Evolutionary conservation across 2,797 vertebrate species (phyloP).

Genomic region (Macroramphosus scolopax): DNA sequence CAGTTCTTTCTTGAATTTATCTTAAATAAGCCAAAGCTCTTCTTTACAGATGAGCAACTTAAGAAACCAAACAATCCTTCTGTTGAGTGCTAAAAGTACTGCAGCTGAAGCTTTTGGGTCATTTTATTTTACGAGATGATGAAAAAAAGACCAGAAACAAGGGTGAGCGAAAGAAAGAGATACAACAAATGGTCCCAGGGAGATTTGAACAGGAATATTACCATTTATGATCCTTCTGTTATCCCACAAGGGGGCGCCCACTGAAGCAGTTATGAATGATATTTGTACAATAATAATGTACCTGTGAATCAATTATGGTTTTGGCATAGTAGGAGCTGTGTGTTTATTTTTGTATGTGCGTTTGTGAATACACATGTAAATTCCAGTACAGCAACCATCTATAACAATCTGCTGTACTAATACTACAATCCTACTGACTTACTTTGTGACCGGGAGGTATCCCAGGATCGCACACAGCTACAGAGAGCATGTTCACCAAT

Average conservation of each 20-base stretch:
- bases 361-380: background rate
- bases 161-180: background rate
- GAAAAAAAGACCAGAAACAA: background rate
- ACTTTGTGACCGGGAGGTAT: slow-evolving; percentile 89
- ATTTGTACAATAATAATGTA: slow-evolving; percentile 1
- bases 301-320: background rate
- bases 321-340: background rate
- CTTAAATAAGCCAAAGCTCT: too few species aligned
- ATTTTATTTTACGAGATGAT: too few species aligned
- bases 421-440: slow-evolving; percentile 17
- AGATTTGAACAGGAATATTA: background rate
- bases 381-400: too few species aligned
- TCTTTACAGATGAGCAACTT: too few species aligned
- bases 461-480: slow-evolving; percentile 90
- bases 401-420: too few species aligned
- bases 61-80: too few species aligned
- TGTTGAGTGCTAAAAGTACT: too few species aligned
- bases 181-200: background rate
- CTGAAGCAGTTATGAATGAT: too few species aligned
- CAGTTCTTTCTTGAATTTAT: too few species aligned
- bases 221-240: background rate
- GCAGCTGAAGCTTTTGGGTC: too few species aligned
- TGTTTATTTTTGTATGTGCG: background rate
- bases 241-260: too few species aligned
- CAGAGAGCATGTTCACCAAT: slow-evolving; percentile 88